Evolutionary conservation across 2,797 vertebrate genomes (phyloP).

Genomic region (Rhinatrema bivittatum): DNA sequence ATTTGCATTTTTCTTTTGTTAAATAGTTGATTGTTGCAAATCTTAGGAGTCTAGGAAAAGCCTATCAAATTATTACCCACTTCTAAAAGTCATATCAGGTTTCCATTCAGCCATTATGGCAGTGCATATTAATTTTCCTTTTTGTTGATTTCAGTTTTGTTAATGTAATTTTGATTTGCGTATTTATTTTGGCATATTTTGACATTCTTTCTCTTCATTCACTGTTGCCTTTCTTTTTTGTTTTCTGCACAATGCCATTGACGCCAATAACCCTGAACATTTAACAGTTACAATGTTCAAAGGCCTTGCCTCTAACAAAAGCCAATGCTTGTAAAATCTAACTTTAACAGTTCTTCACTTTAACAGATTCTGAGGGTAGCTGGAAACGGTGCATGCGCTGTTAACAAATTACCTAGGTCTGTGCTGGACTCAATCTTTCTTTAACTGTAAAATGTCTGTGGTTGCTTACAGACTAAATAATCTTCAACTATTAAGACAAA

Average conservation of each 20-base stretch:
- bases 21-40: no score
- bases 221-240: conserved; percentile 32
- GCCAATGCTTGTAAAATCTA: conserved; percentile 19
- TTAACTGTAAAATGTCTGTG: conserved; percentile 71
- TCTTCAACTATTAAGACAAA: conserved; percentile 24
- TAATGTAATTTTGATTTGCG: conserved; percentile 7
- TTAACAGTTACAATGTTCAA: conserved; percentile 39
- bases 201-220: conserved; percentile 39
- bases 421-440: conserved; percentile 12
- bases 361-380: conserved; percentile 29
- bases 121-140: conserved; percentile 53
- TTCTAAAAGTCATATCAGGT: conserved; percentile 61
- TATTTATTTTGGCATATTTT: conserved; percentile 25
- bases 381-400: conserved; percentile 16
- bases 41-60: conserved; percentile 16
- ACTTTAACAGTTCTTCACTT: conserved; percentile 20
- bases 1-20: no score
- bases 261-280: conserved; percentile 54
- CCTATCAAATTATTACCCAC: conserved; percentile 24
- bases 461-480: conserved; percentile 57
- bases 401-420: no score
- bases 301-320: conserved; percentile 61
- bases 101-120: conserved; percentile 63
- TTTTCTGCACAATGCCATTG: conserved; percentile 47
- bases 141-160: conserved; percentile 51